Evolutionary conservation across 2,113 vertebrate genomes (phyloP).

Genomic region (Tonatia bakeri): DNA sequence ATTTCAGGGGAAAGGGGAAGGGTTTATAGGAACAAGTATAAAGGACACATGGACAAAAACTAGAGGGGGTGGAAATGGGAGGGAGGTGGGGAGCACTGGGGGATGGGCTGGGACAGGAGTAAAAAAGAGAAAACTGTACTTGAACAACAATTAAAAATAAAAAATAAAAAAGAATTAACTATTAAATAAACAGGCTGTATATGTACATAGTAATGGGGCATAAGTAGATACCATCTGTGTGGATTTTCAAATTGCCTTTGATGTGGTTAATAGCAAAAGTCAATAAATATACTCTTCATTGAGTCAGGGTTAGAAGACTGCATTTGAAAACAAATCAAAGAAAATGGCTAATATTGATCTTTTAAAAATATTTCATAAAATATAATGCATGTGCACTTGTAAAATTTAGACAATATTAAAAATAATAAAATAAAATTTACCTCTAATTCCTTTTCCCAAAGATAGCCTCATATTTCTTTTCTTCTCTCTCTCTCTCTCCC

Average conservation of each 20-base stretch:
- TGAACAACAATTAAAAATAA: too few relatives aligned
- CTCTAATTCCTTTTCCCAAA: not conserved
- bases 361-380: not conserved
- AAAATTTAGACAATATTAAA: not conserved
- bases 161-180: too few relatives aligned
- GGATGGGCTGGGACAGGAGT: too few relatives aligned
- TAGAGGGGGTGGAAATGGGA: too few relatives aligned
- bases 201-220: not conserved
- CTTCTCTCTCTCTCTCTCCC: not conserved
- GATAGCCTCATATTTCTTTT: not conserved
- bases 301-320: not conserved
- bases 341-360: not conserved
- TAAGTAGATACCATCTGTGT: too few relatives aligned
- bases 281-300: not conserved
- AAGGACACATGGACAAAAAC: too few relatives aligned
- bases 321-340: not conserved
- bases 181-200: accelerated
- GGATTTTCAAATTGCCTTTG: not conserved
- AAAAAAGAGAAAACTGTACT: too few relatives aligned
- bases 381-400: not conserved
- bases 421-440: not conserved
- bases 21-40: too few relatives aligned
- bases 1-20: too few relatives aligned
- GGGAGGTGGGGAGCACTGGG: too few relatives aligned
- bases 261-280: not conserved